Conservation (phyloP, 1,140 invertebrate species). For the Diorhabda sublineata region DNA sequence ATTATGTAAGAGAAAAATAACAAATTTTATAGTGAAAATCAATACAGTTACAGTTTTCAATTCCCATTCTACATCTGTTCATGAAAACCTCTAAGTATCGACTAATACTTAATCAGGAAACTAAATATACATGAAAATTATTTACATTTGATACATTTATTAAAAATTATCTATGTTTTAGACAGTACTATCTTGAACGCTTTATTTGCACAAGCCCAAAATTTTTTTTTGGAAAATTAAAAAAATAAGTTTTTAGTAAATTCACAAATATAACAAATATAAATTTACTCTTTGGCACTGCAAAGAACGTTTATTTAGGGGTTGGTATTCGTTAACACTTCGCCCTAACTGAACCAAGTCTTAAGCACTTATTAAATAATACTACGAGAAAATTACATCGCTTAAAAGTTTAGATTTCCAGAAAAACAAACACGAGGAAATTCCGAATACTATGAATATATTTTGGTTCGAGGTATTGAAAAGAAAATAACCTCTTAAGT, state of each 20-base stretch:
- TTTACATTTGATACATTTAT: too few relatives aligned
- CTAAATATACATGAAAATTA: too few relatives aligned
- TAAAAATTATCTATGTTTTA: too few relatives aligned
- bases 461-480: too few relatives aligned
- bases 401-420: conserved; percentile 4
- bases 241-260: conserved; percentile 25
- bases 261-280: conserved; percentile 26
- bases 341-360: conserved; percentile 16
- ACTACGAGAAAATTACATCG: background rate
- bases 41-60: too few relatives aligned
- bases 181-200: background rate
- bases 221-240: conserved; percentile 13
- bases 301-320: conserved; percentile 35
- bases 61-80: too few relatives aligned
- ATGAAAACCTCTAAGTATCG: too few relatives aligned
- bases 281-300: conserved; percentile 45
- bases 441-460: too few relatives aligned
- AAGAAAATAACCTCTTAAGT: too few relatives aligned
- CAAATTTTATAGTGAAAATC: too few relatives aligned
- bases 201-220: conserved; percentile 42
- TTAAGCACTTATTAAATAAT: conserved; percentile 13
- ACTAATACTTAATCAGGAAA: too few relatives aligned
- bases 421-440: background rate
- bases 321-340: conserved; percentile 18
- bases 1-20: too few relatives aligned